A percentile compares a stretch with the other conserved stretches of the same genome.
These are phyloP conservation scores for Elaeidobius kamerunicus DNA, from an alignment of 2,888 invertebrate genomes.

Conservation along the genomic window DNA sequence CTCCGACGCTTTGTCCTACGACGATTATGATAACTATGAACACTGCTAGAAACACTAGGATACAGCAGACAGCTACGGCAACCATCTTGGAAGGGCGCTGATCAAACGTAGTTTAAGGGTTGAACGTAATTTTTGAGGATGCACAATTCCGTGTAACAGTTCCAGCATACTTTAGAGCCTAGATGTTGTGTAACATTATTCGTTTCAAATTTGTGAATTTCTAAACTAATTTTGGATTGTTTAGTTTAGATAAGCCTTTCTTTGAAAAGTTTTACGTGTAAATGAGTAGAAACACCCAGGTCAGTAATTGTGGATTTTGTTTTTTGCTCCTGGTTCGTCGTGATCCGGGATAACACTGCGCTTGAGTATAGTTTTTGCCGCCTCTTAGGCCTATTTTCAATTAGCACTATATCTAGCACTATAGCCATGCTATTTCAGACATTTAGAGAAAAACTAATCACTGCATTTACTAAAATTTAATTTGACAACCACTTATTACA, in stretches of 20 bases:
- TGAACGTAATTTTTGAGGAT: conserved; percentile 2
- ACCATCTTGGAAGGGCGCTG: conserved; percentile 56
- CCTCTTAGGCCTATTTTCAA: not conserved
- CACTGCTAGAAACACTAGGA: conserved; percentile 74
- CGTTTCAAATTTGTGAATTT: not conserved
- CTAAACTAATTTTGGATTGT: not conserved
- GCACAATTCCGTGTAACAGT: not conserved
- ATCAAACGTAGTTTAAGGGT: conserved; percentile 4
- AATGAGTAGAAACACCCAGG: conserved; percentile 2
- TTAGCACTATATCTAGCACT: not conserved
- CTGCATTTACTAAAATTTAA: not conserved
- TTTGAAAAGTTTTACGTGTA: conserved; percentile 2
- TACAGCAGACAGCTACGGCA: conserved; percentile 81
- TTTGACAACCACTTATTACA: not conserved
- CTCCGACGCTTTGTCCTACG: conserved; percentile 71
- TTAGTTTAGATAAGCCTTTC: conserved; percentile 17
- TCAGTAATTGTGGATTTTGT: conserved; percentile 1
- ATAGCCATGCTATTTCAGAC: conserved; percentile 2
- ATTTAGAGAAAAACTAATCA: not conserved
- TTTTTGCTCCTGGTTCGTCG: conserved; percentile 5
- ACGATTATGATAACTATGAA: conserved; percentile 81
- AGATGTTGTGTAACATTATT: not conserved
- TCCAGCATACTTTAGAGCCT: conserved; percentile 9
- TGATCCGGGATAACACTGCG: not conserved
- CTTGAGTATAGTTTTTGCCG: not conserved